phyloP scores from a whole-genome alignment of 1,140 invertebrate species.

The Physella acuta region DNA sequence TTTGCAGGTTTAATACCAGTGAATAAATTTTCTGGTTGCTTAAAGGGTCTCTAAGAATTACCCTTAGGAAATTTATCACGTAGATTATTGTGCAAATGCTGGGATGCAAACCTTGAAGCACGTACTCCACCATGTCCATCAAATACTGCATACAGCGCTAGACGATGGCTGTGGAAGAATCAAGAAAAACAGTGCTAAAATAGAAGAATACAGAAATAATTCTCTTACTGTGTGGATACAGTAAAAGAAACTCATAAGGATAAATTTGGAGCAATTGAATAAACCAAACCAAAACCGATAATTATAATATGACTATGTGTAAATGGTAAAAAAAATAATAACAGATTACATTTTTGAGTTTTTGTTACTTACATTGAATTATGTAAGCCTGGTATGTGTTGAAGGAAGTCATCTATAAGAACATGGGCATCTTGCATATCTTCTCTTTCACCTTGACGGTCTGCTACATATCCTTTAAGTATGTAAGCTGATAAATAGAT shows the following conservation, averaged over 20 bases:
- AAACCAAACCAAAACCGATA: neutral
- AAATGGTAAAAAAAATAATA: neutral
- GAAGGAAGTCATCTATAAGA: constrained; percentile 51
- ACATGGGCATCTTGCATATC: constrained; percentile 64
- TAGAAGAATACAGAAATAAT: no score
- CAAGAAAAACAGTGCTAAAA: constrained; percentile 3
- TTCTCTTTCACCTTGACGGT: constrained; percentile 62
- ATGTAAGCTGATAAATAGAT: constrained; percentile 8
- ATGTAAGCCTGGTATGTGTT: constrained; percentile 42
- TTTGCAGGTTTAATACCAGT: neutral
- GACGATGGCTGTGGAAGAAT: constrained; percentile 50
- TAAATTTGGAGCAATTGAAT: no score
- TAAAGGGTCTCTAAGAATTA: constrained; percentile 38
- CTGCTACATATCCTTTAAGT: constrained; percentile 46
- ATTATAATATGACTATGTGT: neutral
- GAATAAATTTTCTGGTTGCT: neutral
- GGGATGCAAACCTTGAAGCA: constrained; percentile 61
- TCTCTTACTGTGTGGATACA: no score
- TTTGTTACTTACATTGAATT: constrained; percentile 47
- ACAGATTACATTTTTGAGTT: neutral
- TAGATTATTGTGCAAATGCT: constrained; percentile 59
- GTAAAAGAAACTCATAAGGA: no score
- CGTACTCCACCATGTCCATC: constrained; percentile 62
- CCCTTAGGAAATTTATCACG: constrained; percentile 60
- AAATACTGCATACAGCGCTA: constrained; percentile 61